These are phyloP conservation scores for Gryllus bimaculatus DNA, from an alignment of 1,140 invertebrate species.

Conservation along the genomic window DNA sequence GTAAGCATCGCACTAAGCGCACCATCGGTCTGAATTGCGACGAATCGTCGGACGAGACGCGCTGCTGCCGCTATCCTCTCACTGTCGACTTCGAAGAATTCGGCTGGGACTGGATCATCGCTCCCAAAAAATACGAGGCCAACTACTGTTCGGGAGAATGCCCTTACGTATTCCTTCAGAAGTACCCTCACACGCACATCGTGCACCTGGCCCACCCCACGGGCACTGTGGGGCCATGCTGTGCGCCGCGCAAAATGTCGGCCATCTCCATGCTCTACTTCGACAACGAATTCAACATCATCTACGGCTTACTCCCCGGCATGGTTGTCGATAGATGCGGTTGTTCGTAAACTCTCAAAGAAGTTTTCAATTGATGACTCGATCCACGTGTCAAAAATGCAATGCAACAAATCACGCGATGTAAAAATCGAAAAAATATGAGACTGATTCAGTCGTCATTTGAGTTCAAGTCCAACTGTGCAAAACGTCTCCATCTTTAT, in stretches of 20 bases:
- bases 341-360: slow-evolving; percentile 56
- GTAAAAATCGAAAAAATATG: neutral
- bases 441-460: neutral
- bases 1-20: slow-evolving; percentile 55
- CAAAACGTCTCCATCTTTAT: neutral
- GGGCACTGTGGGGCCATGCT: slow-evolving; percentile 73
- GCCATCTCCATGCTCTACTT: slow-evolving; percentile 90
- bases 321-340: slow-evolving; percentile 92
- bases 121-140: slow-evolving; percentile 89
- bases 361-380: neutral
- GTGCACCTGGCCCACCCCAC: slow-evolving; percentile 62
- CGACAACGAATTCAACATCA: slow-evolving; percentile 77
- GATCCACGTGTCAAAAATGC: neutral
- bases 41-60: slow-evolving; percentile 62
- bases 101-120: slow-evolving; percentile 98
- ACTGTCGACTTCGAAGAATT: slow-evolving; percentile 94
- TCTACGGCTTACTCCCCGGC: slow-evolving; percentile 76
- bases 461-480: neutral
- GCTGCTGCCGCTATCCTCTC: slow-evolving; percentile 83
- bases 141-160: slow-evolving; percentile 96
- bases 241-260: slow-evolving; percentile 78
- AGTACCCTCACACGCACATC: slow-evolving; percentile 89
- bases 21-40: slow-evolving; percentile 69
- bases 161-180: slow-evolving; percentile 75
- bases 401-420: slow-evolving; percentile 4